A percentile compares a stretch with the other conserved stretches of the same genome.
Conservation (phyloP, 2,113 vertebrate species). For the Reinhardtius hippoglossoides region DNA sequence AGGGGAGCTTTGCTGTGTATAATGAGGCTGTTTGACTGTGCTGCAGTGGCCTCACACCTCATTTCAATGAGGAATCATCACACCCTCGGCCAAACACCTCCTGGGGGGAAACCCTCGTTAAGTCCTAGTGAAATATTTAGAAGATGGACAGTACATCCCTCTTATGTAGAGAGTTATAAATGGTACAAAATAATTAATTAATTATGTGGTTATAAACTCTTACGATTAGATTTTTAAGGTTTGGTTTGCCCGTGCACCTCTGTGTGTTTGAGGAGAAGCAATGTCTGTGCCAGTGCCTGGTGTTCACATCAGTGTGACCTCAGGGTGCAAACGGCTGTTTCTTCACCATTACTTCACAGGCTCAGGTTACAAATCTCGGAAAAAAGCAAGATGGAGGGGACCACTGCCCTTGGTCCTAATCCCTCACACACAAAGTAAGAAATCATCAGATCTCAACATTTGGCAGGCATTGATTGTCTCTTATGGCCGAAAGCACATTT, state of each 20-base stretch:
- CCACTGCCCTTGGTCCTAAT: neutral
- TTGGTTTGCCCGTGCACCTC: constrained; percentile 15
- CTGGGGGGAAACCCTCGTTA: neutral
- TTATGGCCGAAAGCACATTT: neutral
- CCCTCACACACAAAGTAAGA: constrained; percentile 16
- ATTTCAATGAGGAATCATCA: constrained; percentile 25
- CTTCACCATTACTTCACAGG: constrained; percentile 65
- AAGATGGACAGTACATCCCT: neutral
- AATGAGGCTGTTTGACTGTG: constrained; percentile 21
- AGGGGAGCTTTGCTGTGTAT: neutral
- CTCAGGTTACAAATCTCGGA: constrained; percentile 62
- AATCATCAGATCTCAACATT: constrained; percentile 52
- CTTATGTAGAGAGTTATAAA: no score
- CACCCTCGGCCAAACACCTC: constrained; percentile 3
- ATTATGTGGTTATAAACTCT: neutral
- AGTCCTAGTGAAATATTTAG: neutral
- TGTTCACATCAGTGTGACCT: constrained; percentile 74
- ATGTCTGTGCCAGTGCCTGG: constrained; percentile 57
- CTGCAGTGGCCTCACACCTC: constrained; percentile 7
- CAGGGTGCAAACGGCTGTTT: constrained; percentile 67
- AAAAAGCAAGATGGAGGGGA: constrained; percentile 33
- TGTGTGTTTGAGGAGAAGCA: constrained; percentile 37
- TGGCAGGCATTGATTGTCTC: constrained; percentile 39
- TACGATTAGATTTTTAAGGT: constrained; percentile 1
- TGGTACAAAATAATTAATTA: no score